Conservation (phyloP, 2,113 vertebrate genomes). For the Colius striatus region DNA sequence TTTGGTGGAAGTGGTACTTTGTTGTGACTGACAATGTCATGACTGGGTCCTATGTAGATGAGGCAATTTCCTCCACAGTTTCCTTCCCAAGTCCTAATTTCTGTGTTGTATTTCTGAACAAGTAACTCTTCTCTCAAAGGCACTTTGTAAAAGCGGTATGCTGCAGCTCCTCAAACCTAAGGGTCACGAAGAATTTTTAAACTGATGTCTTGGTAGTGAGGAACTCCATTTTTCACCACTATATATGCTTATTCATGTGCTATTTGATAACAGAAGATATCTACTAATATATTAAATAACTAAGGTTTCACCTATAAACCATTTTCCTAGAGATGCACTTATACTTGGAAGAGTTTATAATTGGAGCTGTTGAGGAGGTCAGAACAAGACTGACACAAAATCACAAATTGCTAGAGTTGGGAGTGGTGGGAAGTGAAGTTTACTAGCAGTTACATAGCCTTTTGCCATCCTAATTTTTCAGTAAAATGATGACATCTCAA, state of each 20-base stretch:
- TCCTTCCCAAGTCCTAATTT: background rate
- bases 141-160: background rate
- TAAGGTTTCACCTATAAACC: background rate
- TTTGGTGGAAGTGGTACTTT: background rate
- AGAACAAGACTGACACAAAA: background rate
- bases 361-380: background rate
- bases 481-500: background rate
- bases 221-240: background rate
- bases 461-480: background rate
- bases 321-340: background rate
- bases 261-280: background rate
- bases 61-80: background rate
- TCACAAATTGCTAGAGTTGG: background rate
- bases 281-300: background rate
- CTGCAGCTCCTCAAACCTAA: conserved; percentile 7
- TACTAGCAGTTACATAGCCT: background rate
- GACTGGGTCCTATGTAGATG: background rate
- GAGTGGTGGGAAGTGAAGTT: background rate
- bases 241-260: background rate
- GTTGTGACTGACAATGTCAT: background rate
- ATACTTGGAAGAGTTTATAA: background rate
- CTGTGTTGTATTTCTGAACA: background rate
- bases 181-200: background rate
- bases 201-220: background rate
- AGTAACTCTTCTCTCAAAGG: background rate